Base-by-base conservation (phyloP, 2,888 invertebrate species). In the Myathropa florea region DNA sequence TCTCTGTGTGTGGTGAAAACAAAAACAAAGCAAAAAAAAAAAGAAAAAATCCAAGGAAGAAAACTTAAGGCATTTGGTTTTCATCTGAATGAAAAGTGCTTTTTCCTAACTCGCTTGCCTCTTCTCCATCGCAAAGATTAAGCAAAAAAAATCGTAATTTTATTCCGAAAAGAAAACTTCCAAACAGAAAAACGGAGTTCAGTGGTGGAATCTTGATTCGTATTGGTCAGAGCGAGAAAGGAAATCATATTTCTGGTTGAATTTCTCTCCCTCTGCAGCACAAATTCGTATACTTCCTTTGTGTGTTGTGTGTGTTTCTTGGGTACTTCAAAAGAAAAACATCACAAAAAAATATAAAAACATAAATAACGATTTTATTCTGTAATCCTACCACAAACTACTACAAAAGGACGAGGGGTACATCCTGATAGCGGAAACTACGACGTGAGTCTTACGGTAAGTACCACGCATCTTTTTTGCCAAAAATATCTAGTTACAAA, bases 381-480 rank as follows among this genome's bases (percentile, higher is more conserved):
- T 59, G 55, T 64, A 57, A 24, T 10, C 59, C 39, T 65, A 75
- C 59, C 65, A 59, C 23, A 59, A 59, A 75, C 26, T 59, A 65
- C 55, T n/a, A n/a, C n/a, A n/a, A n/a, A 73, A 75, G 75, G 84
- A 84, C 84, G 84, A 84, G 80, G 84, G 80, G 76, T 76, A 60
- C 36, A 65, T 83, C 83, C 81, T 76, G 81, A 84, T 63, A 75
- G 65, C 61, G 65, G 57, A 60, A 63, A 82, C 80, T 61, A 80
- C 83, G 80, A 80, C 84, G 67, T 72, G 76, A 55, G 61, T 63
- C 61, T 53, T 76, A 67, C 80, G 76, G 84, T 84, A 71, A 84
- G 84, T 84, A 14, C 7, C 68, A 23, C 4, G 1, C 3, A n/a
- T 28, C 28, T 80, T 21, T 79, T 64, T 64, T 53, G n/a, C n/a